These are phyloP conservation scores for Spinus pinus DNA, from an alignment of 2,797 vertebrate species.

Conservation along the genomic window DNA sequence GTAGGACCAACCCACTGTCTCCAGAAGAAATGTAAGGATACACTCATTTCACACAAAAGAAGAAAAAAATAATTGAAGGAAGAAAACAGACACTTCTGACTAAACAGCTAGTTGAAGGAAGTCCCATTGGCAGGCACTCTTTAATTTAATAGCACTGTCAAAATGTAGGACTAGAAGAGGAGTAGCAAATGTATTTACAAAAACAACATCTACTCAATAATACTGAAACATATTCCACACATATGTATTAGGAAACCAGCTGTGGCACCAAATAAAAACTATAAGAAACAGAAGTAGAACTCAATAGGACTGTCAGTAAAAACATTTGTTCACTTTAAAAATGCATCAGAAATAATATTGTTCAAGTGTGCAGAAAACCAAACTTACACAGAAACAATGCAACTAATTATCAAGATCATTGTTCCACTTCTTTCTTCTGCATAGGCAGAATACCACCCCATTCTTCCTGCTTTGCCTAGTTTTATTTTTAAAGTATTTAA, in stretches of 20 bases:
- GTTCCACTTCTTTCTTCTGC: not conserved
- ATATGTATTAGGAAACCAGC: not conserved
- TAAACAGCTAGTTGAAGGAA: not conserved
- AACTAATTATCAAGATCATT: not conserved
- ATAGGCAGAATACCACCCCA: not conserved
- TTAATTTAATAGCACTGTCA: not conserved
- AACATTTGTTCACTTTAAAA: not conserved
- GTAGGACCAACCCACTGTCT: not conserved
- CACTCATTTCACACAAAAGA: not conserved
- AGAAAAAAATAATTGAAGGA: not conserved
- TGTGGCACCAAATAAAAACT: not conserved
- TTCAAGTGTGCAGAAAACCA: not conserved
- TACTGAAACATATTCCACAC: not conserved
- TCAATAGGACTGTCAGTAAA: not conserved
- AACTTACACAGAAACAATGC: not conserved
- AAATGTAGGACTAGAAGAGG: not conserved
- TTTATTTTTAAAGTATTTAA: not conserved
- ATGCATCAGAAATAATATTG: not conserved
- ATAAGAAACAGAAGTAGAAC: not conserved
- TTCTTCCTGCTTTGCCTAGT: not conserved
- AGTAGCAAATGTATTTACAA: not conserved
- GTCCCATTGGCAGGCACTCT: not conserved
- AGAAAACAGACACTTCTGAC: not conserved
- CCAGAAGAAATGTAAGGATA: not conserved
- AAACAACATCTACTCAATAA: not conserved